Evolutionary conservation across 2,797 vertebrate species (phyloP), one percentile per base, ranked within the genome.

Genomic region (Trachops cirrhosus): DNA sequence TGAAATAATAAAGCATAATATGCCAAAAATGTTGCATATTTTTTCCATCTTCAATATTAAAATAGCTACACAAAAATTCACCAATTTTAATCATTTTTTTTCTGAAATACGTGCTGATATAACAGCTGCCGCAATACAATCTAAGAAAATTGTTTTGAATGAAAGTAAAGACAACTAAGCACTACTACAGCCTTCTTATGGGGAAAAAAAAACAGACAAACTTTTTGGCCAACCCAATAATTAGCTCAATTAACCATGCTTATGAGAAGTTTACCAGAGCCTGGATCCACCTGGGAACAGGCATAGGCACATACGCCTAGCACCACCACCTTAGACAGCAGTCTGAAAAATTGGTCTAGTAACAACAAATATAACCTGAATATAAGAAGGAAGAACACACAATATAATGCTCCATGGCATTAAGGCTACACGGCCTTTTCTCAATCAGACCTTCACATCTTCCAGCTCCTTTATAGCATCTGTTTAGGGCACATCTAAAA

Each of bases 401-500:
- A 59, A 22, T 50, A 22, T 24, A 90, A 94, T 8, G 2, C 11
- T 39, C 18, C 67, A 41, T n/a, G 39, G 46, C 18, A 21, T 59
- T 74, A 54, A 78, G 48, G 67, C 26, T 77, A 62, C n/a, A 26
- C 68, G 59, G 52, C 54, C 84, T 74, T 18, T 52, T 79, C 12
- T 77, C 86, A 59, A 84, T 46, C 44, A 86, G 78, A 94, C 71
- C 34, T 19, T 71, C 57, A 54, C 54, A 91, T 71, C 74, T 90
- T 85, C 93, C 92, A 86, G 70, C 57, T 57, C 89, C 68, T 68
- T 91, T 70, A 88, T 2, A 64, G 75, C 59, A 95, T 94, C 92
- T 96, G 80, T 86, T 96, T 89, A 95, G 93, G 80, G 80, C 64
- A 90, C 32, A 22, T 89, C 80, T 84, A 92, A 89, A 96, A 97